Evolutionary conservation across 2,113 vertebrate species (phyloP).

Genomic region (Pachyramphus minor): DNA sequence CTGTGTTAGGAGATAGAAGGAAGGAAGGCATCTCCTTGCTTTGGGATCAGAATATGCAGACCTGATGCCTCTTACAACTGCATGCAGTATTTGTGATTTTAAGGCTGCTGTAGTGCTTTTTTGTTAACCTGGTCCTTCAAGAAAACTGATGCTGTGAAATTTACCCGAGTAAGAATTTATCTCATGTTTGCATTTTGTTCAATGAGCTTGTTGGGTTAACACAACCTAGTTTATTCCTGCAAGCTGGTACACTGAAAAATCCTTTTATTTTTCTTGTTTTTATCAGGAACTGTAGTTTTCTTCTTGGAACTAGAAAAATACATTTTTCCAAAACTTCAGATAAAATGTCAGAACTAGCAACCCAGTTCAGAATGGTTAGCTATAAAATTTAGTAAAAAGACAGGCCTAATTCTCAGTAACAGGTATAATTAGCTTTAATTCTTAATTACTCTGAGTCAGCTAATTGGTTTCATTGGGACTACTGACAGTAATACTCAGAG

Average conservation of each 20-base stretch:
- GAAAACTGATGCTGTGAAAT: not conserved
- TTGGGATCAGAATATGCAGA: not conserved
- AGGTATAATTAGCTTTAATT: constrained; percentile 47
- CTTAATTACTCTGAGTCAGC: constrained; percentile 54
- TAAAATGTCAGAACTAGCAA: not conserved
- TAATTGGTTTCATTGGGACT: constrained; percentile 57
- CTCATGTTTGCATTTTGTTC: not conserved
- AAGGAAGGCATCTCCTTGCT: not conserved
- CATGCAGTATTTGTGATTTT: not conserved
- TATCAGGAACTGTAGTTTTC: not conserved
- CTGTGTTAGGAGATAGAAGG: not conserved
- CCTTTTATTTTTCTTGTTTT: not conserved
- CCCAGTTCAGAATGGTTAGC: not conserved
- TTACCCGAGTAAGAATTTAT: not conserved
- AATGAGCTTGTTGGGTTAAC: not conserved
- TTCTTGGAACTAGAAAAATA: not conserved
- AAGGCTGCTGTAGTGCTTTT: not conserved
- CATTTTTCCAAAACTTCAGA: not conserved
- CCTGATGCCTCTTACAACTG: not conserved
- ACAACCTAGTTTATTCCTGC: not conserved
- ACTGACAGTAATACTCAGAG: not conserved
- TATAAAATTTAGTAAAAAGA: not conserved
- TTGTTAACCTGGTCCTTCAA: not conserved
- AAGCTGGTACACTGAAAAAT: not conserved
- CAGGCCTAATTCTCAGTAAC: constrained; percentile 22